Conservation (phyloP, 2,888 invertebrate species). For the Muschampia plurimacula region DNA sequence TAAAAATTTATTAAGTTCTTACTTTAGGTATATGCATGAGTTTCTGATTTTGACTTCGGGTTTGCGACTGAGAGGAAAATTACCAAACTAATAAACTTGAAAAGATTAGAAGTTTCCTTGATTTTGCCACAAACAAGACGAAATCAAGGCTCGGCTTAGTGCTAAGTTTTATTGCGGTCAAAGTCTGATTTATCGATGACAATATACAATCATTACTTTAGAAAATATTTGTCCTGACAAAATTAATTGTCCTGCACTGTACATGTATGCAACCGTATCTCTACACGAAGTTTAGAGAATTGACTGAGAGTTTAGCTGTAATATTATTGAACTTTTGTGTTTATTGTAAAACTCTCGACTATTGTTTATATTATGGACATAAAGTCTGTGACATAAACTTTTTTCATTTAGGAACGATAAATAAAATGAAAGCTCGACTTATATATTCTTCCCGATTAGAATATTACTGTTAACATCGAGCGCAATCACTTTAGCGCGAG, state of each 20-base stretch:
- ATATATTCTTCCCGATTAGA: not conserved
- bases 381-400: no score
- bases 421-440: no score
- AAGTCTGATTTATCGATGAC: not conserved
- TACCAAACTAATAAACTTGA: constrained; percentile 23
- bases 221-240: not conserved
- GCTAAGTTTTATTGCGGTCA: constrained; percentile 14
- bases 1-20: not conserved
- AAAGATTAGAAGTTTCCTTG: constrained; percentile 32
- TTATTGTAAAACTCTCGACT: no score
- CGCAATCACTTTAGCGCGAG: constrained; percentile 28
- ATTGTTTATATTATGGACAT: no score
- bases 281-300: no score
- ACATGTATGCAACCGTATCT: no score
- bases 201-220: not conserved
- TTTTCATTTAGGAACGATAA: no score
- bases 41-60: constrained; percentile 35
- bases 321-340: no score
- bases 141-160: constrained; percentile 26
- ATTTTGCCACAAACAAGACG: constrained; percentile 20
- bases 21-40: not conserved
- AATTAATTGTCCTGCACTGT: no score
- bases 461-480: constrained; percentile 9
- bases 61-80: not conserved
- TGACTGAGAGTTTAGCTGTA: no score